Conservation (phyloP, 1,140 invertebrate genomes). For the Drosophila parvula region DNA sequence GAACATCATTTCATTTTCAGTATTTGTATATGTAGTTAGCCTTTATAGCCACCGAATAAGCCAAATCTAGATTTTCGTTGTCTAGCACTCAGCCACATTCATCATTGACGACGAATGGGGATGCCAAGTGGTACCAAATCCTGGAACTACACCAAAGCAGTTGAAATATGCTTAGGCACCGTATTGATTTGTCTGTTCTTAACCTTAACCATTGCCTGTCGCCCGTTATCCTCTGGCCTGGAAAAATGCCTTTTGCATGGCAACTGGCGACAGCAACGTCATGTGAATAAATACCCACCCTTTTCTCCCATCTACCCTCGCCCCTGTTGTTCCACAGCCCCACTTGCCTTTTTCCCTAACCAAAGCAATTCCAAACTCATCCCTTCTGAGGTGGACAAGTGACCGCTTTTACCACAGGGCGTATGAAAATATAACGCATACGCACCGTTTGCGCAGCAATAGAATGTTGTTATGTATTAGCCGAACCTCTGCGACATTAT, state of each 20-base stretch:
- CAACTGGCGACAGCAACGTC: constrained; percentile 28
- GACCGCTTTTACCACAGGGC: constrained; percentile 13
- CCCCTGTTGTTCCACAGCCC: not conserved
- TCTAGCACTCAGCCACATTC: too few species aligned
- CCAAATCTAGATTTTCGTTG: too few species aligned
- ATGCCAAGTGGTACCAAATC: too few species aligned
- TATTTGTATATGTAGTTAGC: too few species aligned
- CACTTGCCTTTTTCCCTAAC: not conserved
- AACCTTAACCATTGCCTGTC: not conserved
- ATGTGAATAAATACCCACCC: constrained; percentile 7
- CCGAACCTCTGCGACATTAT: not conserved
- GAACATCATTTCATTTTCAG: too few species aligned
- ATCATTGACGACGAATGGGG: too few species aligned
- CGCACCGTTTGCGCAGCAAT: constrained; percentile 34
- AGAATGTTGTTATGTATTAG: constrained; percentile 40
- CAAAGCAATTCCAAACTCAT: not conserved
- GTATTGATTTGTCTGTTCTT: constrained; percentile 20
- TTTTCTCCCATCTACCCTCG: too few species aligned
- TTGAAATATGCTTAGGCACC: constrained; percentile 32
- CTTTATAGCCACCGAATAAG: too few species aligned
- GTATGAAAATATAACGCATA: constrained; percentile 60
- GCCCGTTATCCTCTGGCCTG: not conserved
- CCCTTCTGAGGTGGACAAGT: not conserved
- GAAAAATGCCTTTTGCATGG: constrained; percentile 37
- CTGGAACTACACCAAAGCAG: too few species aligned